phyloP scores from a whole-genome alignment of 2,888 invertebrate genomes.

The Sarcophaga subvicina region DNA sequence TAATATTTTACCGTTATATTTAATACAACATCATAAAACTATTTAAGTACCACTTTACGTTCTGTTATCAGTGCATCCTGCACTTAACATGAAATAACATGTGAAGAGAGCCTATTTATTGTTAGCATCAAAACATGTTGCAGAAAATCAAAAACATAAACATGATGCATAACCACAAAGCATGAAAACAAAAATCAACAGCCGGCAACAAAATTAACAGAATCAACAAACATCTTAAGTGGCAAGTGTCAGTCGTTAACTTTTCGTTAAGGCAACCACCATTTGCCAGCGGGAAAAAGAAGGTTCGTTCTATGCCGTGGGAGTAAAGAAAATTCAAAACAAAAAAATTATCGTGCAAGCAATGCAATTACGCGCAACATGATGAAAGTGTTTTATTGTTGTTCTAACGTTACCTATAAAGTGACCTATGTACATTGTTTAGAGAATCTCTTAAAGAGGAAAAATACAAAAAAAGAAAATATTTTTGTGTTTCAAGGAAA shows the following conservation, averaged over 20 bases:
- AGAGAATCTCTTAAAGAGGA: background rate
- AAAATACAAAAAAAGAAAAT: background rate
- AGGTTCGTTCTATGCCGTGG: background rate
- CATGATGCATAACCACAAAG: background rate
- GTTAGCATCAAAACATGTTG: too few relatives aligned
- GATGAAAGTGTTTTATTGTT: background rate
- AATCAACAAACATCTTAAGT: conserved; percentile 22
- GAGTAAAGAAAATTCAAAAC: background rate
- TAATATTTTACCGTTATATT: too few relatives aligned
- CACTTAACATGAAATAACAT: too few relatives aligned
- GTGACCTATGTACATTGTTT: conserved; percentile 33
- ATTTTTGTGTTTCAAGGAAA: background rate
- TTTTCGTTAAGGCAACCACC: conserved; percentile 27
- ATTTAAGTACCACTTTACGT: too few relatives aligned
- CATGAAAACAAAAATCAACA: background rate
- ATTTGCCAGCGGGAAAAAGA: conserved; percentile 30
- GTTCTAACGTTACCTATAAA: conserved; percentile 22
- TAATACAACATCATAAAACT: too few relatives aligned
- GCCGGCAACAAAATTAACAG: conserved; percentile 16
- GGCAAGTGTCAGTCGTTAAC: conserved; percentile 33
- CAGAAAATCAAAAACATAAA: too few relatives aligned
- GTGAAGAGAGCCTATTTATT: too few relatives aligned
- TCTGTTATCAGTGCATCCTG: too few relatives aligned
- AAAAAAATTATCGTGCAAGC: background rate
- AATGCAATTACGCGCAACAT: background rate